phyloP scores from a whole-genome alignment of 2,888 invertebrate genomes.

The Drosophila anomalata region DNA sequence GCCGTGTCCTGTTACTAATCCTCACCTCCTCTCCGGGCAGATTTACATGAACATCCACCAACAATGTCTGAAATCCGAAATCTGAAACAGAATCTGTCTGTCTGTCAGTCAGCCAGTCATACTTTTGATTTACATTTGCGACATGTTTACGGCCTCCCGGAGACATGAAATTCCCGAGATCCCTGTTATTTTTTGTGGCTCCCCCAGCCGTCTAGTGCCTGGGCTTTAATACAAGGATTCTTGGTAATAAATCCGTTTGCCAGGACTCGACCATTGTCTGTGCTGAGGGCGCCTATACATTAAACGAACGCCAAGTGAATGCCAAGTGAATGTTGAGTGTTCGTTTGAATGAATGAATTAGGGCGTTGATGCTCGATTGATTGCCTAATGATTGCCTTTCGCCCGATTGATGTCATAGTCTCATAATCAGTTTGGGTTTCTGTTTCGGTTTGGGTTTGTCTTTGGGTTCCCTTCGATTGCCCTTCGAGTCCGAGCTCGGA shows the following conservation, averaged over 20 bases:
- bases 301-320: conserved; percentile 19
- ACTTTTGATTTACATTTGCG: conserved; percentile 40
- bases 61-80: conserved; percentile 7
- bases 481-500: not conserved
- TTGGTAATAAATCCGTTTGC: conserved; percentile 25
- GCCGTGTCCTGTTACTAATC: conserved; percentile 27
- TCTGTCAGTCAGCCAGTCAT: conserved; percentile 10
- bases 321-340: conserved; percentile 29
- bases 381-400: conserved; percentile 26
- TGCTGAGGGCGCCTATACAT: conserved; percentile 15
- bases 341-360: conserved; percentile 24
- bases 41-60: conserved; percentile 12
- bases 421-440: not conserved
- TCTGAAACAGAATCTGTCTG: not conserved
- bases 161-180: conserved; percentile 22
- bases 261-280: conserved; percentile 28
- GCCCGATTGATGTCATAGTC: conserved; percentile 6
- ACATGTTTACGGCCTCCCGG: conserved; percentile 37
- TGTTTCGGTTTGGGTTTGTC: not conserved
- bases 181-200: conserved; percentile 9
- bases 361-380: conserved; percentile 36
- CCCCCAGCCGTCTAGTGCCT: not conserved
- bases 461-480: conserved; percentile 4
- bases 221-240: conserved; percentile 17
- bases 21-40: not conserved